phyloP scores from a whole-genome alignment of 2,113 vertebrate genomes.

The Osmerus mordax region DNA sequence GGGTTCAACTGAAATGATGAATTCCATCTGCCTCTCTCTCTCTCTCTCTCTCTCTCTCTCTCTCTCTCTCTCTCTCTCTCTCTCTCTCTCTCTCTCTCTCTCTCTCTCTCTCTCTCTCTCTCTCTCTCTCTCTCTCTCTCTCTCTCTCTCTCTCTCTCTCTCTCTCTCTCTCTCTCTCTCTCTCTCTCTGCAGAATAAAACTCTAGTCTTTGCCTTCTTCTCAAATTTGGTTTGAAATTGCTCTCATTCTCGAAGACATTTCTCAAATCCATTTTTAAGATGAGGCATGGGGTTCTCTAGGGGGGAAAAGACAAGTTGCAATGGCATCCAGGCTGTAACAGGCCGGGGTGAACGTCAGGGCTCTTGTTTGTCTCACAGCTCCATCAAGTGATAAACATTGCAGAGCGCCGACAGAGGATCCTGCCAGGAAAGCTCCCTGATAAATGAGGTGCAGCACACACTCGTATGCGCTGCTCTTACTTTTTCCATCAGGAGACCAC shows the following conservation, averaged over 20 bases:
- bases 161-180: neutral
- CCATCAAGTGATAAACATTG: neutral
- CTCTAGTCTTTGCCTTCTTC: constrained; percentile 17
- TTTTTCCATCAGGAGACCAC: constrained; percentile 4
- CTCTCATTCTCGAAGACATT: constrained; percentile 30
- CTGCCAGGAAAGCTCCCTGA: constrained; percentile 7
- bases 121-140: neutral
- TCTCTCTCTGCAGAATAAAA: neutral
- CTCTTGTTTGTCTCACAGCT: neutral
- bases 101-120: neutral
- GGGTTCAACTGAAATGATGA: constrained; percentile 2
- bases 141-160: neutral
- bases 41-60: neutral
- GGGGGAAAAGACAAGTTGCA: neutral
- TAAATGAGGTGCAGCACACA: constrained; percentile 1
- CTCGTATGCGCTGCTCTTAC: neutral
- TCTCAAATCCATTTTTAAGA: constrained; percentile 43
- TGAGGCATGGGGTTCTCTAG: constrained; percentile 24
- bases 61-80: neutral
- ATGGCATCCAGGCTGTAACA: neutral
- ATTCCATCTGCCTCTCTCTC: constrained; percentile 1
- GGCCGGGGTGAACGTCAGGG: neutral
- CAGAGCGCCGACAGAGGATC: no score
- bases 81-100: neutral
- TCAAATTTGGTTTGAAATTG: constrained; percentile 33